phyloP scores from a whole-genome alignment of 2,888 invertebrate species.

The Drosophila peninsularis region DNA sequence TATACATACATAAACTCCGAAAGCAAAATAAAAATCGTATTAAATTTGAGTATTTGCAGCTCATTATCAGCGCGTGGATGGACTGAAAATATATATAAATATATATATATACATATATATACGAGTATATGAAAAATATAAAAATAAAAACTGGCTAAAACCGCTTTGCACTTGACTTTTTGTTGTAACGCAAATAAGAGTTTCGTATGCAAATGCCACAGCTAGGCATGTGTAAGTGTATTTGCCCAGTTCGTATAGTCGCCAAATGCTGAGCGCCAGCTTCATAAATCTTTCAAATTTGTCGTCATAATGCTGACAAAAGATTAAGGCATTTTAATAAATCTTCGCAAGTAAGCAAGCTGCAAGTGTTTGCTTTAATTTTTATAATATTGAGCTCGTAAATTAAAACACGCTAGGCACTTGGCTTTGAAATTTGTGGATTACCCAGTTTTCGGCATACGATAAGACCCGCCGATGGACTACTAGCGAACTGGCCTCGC shows the following conservation, averaged over 20 bases:
- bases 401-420: conserved; percentile 30
- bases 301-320: conserved; percentile 58
- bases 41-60: conserved; percentile 33
- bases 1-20: conserved; percentile 24
- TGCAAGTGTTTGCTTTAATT: conserved; percentile 19
- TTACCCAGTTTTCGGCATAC: conserved; percentile 19
- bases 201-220: conserved; percentile 43
- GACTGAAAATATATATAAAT: conserved; percentile 1
- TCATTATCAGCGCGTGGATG: conserved; percentile 47
- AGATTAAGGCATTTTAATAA: conserved; percentile 73
- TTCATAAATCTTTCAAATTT: conserved; percentile 54
- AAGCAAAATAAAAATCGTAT: conserved; percentile 33
- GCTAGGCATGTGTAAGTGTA: conserved; percentile 7
- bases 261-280: conserved; percentile 4
- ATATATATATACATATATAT: too few relatives aligned
- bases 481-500: conserved; percentile 15
- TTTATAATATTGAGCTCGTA: conserved; percentile 34
- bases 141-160: conserved; percentile 39
- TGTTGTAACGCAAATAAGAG: conserved; percentile 35
- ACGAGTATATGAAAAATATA: conserved; percentile 12
- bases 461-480: conserved; percentile 36
- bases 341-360: conserved; percentile 37
- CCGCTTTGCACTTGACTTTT: conserved; percentile 38
- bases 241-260: conserved; percentile 1
- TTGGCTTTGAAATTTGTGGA: conserved; percentile 26